A percentile compares a stretch with the other conserved stretches of the same genome.
phyloP scores from a whole-genome alignment of 2,113 vertebrate genomes.

The Peromyscus leucopus region DNA sequence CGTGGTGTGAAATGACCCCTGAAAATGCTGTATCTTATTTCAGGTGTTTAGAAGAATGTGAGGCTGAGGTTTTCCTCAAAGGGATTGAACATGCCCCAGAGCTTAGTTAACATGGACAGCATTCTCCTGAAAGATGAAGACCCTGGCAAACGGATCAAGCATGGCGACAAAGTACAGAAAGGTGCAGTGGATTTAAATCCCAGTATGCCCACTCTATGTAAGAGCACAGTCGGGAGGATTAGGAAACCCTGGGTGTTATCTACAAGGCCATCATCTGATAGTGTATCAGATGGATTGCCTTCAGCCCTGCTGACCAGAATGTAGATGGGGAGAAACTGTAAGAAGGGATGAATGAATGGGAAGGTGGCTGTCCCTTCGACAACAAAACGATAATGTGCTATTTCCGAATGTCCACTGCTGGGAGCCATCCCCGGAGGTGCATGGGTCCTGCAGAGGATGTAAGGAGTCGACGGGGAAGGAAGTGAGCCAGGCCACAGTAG shows the following conservation, averaged over 20 bases:
- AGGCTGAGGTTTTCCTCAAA: conserved; percentile 26
- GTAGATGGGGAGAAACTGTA: not conserved
- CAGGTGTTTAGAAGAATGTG: conserved; percentile 68
- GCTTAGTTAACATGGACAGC: not conserved
- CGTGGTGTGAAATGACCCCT: not conserved
- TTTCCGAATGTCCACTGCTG: not conserved
- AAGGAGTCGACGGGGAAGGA: no score
- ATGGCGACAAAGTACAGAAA: conserved; percentile 45
- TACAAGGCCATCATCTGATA: not conserved
- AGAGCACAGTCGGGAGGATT: not conserved
- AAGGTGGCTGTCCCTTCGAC: not conserved
- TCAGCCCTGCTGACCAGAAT: not conserved
- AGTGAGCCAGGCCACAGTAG: no score
- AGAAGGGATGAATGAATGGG: not conserved
- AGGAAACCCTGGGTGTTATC: not conserved
- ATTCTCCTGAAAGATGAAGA: accelerated
- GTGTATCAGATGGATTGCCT: not conserved
- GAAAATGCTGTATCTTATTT: conserved; percentile 47
- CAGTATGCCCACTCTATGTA: not conserved
- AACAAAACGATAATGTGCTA: not conserved
- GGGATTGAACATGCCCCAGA: not conserved
- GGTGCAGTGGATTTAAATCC: conserved; percentile 63
- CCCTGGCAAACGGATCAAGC: not conserved
- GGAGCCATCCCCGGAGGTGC: no score
- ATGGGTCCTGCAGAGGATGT: no score